Evolutionary conservation across 2,113 vertebrate genomes (phyloP).

Genomic region (Aplodontia rufa): DNA sequence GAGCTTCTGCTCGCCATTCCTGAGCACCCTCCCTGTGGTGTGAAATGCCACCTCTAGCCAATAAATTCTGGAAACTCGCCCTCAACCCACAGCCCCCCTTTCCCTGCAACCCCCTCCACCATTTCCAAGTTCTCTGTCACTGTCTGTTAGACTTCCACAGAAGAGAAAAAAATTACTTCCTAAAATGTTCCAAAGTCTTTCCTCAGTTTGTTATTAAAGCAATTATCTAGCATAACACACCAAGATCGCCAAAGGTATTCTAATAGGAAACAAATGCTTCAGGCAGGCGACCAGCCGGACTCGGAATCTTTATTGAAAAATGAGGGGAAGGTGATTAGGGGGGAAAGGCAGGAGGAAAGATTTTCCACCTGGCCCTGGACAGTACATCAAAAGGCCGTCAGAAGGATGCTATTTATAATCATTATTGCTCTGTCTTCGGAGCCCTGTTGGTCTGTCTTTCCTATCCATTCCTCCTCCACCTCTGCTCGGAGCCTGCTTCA

Average conservation of each 20-base stretch:
- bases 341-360: conserved; percentile 84
- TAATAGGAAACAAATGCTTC: conserved; percentile 91
- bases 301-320: conserved; percentile 87
- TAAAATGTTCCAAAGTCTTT: conserved; percentile 90
- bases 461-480: neutral
- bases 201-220: conserved; percentile 91
- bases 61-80: conserved; percentile 19
- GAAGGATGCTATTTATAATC: conserved; percentile 87
- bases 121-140: conserved; percentile 78
- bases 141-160: conserved; percentile 81
- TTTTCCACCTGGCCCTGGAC: conserved; percentile 89
- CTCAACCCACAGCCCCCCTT: no score
- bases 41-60: neutral
- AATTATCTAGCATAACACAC: conserved; percentile 91
- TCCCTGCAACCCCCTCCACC: neutral
- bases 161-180: conserved; percentile 85
- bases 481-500: neutral
- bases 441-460: conserved; percentile 44
- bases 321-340: conserved; percentile 86
- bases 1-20: fast-evolving
- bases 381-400: conserved; percentile 85
- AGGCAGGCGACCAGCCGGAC: conserved; percentile 76
- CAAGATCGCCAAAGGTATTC: conserved; percentile 83
- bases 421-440: conserved; percentile 81
- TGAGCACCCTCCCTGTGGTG: fast-evolving